phyloP scores from a whole-genome alignment of 1,140 invertebrate species.

The Hetaerina americana region DNA sequence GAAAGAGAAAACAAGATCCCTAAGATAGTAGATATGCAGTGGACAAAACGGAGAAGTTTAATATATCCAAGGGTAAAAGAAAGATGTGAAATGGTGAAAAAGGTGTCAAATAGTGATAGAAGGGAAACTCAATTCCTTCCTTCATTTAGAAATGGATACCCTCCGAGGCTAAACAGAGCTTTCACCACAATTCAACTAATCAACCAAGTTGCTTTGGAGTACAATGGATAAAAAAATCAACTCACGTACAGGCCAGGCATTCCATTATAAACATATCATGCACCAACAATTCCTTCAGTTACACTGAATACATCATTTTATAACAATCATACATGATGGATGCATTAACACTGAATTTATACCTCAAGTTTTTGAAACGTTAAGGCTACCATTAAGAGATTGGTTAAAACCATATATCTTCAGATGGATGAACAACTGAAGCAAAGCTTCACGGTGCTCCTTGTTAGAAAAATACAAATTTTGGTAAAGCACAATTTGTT shows the following conservation, averaged over 20 bases:
- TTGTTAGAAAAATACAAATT: conserved; percentile 1
- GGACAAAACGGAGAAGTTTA: not conserved
- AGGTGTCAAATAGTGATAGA: not conserved
- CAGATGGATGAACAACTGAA: not conserved
- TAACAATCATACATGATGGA: not conserved
- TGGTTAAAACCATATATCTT: not conserved
- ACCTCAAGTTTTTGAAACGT: not conserved
- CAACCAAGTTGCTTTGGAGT: not conserved
- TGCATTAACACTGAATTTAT: not conserved
- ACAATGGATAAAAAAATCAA: not conserved
- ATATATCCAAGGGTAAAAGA: no score
- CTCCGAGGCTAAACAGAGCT: not conserved
- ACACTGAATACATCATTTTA: not conserved
- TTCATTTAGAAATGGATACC: not conserved
- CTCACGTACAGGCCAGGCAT: not conserved
- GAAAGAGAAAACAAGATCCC: no score
- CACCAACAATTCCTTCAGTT: not conserved
- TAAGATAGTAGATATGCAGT: not conserved
- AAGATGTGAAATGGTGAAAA: no score
- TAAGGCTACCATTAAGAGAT: not conserved
- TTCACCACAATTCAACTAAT: not conserved
- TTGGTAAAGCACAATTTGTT: not conserved
- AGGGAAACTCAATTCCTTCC: not conserved
- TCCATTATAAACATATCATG: not conserved
- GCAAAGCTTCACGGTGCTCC: not conserved